phyloP scores from a whole-genome alignment of 2,797 vertebrate genomes.

The Cheracebus regulus region DNA sequence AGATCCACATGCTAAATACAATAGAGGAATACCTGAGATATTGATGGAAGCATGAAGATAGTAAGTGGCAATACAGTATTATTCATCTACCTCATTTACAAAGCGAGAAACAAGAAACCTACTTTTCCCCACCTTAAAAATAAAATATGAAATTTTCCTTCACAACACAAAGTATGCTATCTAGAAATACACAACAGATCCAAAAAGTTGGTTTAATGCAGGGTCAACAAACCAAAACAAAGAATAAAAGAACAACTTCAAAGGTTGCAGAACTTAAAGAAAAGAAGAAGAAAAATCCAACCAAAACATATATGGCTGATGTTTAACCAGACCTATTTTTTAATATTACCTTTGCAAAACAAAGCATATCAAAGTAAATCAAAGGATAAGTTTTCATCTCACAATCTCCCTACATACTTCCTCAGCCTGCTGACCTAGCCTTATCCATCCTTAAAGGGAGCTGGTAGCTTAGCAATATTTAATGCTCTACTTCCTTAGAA shows the following conservation, averaged over 20 bases:
- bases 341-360: constrained; percentile 33
- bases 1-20: background rate
- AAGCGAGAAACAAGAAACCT: constrained; percentile 43
- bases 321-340: constrained; percentile 27
- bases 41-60: background rate
- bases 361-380: constrained; percentile 48
- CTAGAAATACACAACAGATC: constrained; percentile 39
- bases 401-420: constrained; percentile 10
- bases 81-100: constrained; percentile 32
- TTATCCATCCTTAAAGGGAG: constrained; percentile 12
- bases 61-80: background rate
- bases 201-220: constrained; percentile 13
- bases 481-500: background rate
- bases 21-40: background rate
- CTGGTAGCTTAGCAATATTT: background rate
- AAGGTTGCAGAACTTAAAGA: constrained; percentile 22
- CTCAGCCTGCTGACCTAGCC: background rate
- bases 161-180: constrained; percentile 18
- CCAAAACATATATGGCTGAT: background rate
- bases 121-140: background rate
- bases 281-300: background rate
- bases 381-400: constrained; percentile 42
- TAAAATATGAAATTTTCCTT: constrained; percentile 41
- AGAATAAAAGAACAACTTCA: constrained; percentile 14
- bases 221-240: constrained; percentile 36